Base-by-base conservation (phyloP, 2,888 invertebrate species). In the Trissolcus japonicus region DNA sequence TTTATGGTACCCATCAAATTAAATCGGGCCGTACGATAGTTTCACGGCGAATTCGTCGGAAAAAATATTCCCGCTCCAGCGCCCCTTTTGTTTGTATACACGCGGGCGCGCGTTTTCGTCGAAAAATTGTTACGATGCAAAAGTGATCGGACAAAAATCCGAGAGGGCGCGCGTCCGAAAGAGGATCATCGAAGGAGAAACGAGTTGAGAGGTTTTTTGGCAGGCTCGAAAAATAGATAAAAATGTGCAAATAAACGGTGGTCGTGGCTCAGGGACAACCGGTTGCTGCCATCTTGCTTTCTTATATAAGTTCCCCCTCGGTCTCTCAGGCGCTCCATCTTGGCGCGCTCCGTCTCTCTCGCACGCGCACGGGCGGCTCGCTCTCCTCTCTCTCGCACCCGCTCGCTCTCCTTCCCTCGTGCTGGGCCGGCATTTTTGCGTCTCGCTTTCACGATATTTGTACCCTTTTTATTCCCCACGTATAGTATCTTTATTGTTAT, bases 221-320 rank as follows among this genome's bases (percentile, higher is more conserved):
- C 73, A 73, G 73, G 67, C 78, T 76, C 83, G 85, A 87, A 86
- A 88, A 88, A 87, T 87, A 87, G 86, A 87, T 88, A 88, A 87
- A 87, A 88, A 88, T 87, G 87, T 83, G 84, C 87, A 87, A 88
- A 88, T 87, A 87, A 88, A 86, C 86, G 85, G 82, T 83, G 84
- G 85, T 85, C 84, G 85, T 82, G 84, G 84, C 86, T 87, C 87
- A 87, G 87, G 87, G 88, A 87, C 87, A 88, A 88, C 87, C 87
- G 86, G 88, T 87, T 87, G 86, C 87, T 86, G 86, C 87, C 87
- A 87, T 88, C 82, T 84, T 85, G 83, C 85, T 87, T 87, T 88
- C 87, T 88, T 88, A 87, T 88, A 87, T 87, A 88, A 88, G 88
- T 85, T 84, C 85, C 86, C 83, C 84, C 83, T 67, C 73, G 51